Evolutionary conservation across 2,888 invertebrate species (phyloP).

Genomic region (Nezara viridula): DNA sequence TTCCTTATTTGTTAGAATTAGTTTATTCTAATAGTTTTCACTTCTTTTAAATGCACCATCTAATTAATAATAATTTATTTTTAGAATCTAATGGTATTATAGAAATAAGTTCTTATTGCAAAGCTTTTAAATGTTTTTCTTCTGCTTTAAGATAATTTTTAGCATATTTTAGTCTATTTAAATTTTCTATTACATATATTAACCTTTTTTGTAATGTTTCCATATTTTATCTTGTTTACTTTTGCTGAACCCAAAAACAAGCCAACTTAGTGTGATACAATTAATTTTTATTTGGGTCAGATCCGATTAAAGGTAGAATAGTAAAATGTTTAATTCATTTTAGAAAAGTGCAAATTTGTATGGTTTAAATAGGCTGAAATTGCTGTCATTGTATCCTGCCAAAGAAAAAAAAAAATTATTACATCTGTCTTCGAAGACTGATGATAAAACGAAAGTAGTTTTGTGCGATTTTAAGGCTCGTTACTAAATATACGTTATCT

Average conservation of each 20-base stretch:
- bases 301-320: neutral
- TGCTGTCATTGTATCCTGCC: neutral
- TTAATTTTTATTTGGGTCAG: neutral
- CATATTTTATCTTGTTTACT: neutral
- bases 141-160: neutral
- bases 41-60: neutral
- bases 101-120: neutral
- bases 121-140: neutral
- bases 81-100: neutral
- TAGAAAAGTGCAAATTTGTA: neutral
- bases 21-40: neutral
- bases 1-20: neutral
- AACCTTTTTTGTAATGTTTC: neutral
- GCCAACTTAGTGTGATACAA: neutral
- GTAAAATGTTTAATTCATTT: neutral
- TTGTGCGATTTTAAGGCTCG: neutral
- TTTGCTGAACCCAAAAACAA: neutral
- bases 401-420: slow-evolving; percentile 18
- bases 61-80: neutral
- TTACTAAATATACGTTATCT: neutral
- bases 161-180: neutral
- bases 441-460: neutral
- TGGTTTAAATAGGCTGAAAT: neutral
- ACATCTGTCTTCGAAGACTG: slow-evolving; percentile 13
- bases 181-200: neutral